A percentile compares a stretch with the other conserved stretches of the same genome.
Conservation (phyloP, 2,797 vertebrate genomes). For the Sebastes cheni region DNA sequence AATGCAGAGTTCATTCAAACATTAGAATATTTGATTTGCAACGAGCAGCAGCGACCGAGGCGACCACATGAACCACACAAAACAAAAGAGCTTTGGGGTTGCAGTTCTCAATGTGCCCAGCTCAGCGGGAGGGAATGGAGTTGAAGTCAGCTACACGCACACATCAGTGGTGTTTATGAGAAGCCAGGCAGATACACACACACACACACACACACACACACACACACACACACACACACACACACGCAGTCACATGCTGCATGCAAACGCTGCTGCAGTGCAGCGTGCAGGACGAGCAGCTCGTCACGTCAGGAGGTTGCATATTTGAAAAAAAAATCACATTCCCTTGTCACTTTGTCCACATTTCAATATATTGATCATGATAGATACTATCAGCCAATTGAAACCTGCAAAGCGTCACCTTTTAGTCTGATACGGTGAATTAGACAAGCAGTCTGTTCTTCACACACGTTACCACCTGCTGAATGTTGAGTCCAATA, state of each 20-base stretch:
- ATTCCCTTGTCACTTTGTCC: neutral
- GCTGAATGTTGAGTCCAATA: neutral
- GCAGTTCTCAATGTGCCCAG: neutral
- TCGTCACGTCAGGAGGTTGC: neutral
- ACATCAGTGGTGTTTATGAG: neutral
- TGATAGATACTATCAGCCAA: too few species aligned
- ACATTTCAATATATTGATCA: neutral
- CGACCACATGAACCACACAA: conserved; percentile 13
- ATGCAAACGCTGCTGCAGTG: conserved; percentile 42
- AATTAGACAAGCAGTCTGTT: neutral
- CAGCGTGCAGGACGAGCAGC: neutral
- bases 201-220: neutral
- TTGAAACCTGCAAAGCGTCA: neutral
- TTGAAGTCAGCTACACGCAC: neutral
- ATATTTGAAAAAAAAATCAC: neutral
- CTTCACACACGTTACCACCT: neutral
- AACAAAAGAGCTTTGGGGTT: conserved; percentile 9
- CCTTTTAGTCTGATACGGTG: neutral
- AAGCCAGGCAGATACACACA: neutral
- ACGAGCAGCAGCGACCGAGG: neutral
- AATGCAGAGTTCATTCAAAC: conserved; percentile 28
- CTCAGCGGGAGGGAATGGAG: neutral
- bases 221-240: neutral
- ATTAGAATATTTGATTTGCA: conserved; percentile 31
- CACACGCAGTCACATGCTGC: conserved; percentile 20